Evolutionary conservation across 2,888 invertebrate species (phyloP).

Genomic region (Cinara cedri): DNA sequence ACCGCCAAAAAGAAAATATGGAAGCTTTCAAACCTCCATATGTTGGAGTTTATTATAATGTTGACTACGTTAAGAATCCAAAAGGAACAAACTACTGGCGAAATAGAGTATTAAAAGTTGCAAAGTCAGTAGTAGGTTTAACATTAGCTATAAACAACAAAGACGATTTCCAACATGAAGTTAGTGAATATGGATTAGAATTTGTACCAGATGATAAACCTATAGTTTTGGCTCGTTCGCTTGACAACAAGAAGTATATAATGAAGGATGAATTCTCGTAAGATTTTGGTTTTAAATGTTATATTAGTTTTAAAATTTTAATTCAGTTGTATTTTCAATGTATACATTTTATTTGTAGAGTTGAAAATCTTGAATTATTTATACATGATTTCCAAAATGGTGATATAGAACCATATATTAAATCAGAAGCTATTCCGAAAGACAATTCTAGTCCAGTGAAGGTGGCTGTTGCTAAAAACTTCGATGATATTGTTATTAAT

Average conservation of each 20-base stretch:
- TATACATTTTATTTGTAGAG: slow-evolving; percentile 65
- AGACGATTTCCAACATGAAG: slow-evolving; percentile 91
- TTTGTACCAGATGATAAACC: slow-evolving; percentile 89
- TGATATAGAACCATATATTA: slow-evolving; percentile 87
- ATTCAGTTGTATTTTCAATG: not conserved
- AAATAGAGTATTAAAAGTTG: slow-evolving; percentile 91
- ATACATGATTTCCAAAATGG: slow-evolving; percentile 81
- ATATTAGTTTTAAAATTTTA: not conserved
- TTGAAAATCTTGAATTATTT: slow-evolving; percentile 85
- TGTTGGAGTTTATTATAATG: slow-evolving; percentile 88
- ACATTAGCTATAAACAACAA: slow-evolving; percentile 91
- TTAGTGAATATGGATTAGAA: slow-evolving; percentile 92
- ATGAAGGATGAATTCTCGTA: slow-evolving; percentile 90
- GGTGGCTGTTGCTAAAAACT: slow-evolving; percentile 95
- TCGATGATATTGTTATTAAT: slow-evolving; percentile 90
- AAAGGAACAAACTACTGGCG: slow-evolving; percentile 99
- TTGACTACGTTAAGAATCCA: slow-evolving; percentile 94
- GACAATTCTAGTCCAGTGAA: slow-evolving; percentile 82
- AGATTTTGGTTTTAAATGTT: slow-evolving; percentile 60
- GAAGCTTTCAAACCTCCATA: slow-evolving; percentile 88
- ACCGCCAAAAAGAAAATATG: slow-evolving; percentile 83
- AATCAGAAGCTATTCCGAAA: slow-evolving; percentile 92
- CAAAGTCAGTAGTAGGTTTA: slow-evolving; percentile 72
- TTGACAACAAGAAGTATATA: slow-evolving; percentile 85
- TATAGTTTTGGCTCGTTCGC: slow-evolving; percentile 81